Conservation (phyloP, 1,140 invertebrate genomes). For the Heliconius eleuchia region DNA sequence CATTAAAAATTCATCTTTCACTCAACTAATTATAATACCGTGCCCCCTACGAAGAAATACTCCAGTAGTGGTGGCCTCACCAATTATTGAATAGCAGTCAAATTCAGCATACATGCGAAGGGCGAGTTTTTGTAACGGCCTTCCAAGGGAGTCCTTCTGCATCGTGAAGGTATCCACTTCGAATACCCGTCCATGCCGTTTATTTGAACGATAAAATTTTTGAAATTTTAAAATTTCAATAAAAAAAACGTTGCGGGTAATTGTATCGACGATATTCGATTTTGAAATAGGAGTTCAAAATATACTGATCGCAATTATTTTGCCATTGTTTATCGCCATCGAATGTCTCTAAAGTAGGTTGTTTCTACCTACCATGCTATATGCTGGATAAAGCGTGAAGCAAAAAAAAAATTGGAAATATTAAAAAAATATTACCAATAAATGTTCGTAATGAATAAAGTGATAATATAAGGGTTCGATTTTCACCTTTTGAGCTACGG, state of each 20-base stretch:
- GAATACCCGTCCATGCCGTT: slow-evolving; percentile 8
- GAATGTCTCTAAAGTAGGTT: no score
- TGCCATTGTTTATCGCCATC: no score
- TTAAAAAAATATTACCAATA: no score
- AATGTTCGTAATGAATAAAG: no score
- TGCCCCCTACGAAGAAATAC: not conserved
- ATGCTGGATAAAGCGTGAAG: no score
- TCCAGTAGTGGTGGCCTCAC: not conserved
- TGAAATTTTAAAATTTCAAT: not conserved
- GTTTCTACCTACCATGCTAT: no score
- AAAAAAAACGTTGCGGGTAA: not conserved
- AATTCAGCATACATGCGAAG: slow-evolving; percentile 9
- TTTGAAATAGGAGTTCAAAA: not conserved
- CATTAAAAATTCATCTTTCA: not conserved
- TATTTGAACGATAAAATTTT: slow-evolving; percentile 1
- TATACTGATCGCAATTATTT: no score
- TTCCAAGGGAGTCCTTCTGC: slow-evolving; percentile 24
- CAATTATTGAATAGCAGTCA: slow-evolving; percentile 34
- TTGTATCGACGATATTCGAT: not conserved
- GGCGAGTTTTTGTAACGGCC: slow-evolving; percentile 17
- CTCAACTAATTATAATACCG: not conserved
- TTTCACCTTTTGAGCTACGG: no score
- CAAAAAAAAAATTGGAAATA: no score
- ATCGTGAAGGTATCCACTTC: slow-evolving; percentile 34
- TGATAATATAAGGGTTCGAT: no score